These are phyloP conservation scores for Trinorchestia longiramus DNA, from an alignment of 1,140 invertebrate genomes.

Conservation along the genomic window DNA sequence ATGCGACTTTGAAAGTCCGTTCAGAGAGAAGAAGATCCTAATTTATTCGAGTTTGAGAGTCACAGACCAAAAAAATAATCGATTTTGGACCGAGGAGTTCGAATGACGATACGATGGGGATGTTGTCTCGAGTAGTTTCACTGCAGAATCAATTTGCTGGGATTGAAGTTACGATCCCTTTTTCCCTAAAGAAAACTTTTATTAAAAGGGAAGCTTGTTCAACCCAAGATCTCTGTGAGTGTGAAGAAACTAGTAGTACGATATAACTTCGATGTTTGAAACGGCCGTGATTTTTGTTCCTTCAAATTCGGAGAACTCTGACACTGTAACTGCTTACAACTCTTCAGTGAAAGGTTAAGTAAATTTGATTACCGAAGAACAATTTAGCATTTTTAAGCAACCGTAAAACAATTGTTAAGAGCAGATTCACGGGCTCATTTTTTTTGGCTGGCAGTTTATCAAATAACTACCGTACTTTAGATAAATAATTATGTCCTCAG, in stretches of 20 bases:
- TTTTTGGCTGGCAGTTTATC: too few species aligned
- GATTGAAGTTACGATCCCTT: not conserved
- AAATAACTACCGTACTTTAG: too few species aligned
- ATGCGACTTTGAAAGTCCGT: not conserved
- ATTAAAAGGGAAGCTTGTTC: not conserved
- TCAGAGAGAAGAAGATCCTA: not conserved
- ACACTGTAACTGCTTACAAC: too few species aligned
- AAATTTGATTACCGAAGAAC: too few species aligned
- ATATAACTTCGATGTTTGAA: not conserved
- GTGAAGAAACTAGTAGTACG: not conserved
- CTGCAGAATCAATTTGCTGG: not conserved
- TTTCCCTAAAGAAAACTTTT: not conserved
- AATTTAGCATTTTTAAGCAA: too few species aligned
- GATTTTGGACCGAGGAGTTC: not conserved
- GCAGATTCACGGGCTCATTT: too few species aligned
- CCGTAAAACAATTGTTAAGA: too few species aligned
- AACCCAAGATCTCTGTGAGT: not conserved
- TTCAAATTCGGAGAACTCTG: too few species aligned
- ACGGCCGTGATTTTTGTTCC: too few species aligned
- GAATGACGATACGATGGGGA: not conserved
- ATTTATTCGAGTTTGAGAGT: slow-evolving; percentile 1
- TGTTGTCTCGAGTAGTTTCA: not conserved
- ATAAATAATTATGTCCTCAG: too few species aligned
- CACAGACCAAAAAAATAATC: not conserved
- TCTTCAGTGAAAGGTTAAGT: too few species aligned